A percentile compares a stretch with the other conserved stretches of the same genome.
phyloP scores from a whole-genome alignment of 2,797 vertebrate genomes.

The Helicolenus hilgendorfi region DNA sequence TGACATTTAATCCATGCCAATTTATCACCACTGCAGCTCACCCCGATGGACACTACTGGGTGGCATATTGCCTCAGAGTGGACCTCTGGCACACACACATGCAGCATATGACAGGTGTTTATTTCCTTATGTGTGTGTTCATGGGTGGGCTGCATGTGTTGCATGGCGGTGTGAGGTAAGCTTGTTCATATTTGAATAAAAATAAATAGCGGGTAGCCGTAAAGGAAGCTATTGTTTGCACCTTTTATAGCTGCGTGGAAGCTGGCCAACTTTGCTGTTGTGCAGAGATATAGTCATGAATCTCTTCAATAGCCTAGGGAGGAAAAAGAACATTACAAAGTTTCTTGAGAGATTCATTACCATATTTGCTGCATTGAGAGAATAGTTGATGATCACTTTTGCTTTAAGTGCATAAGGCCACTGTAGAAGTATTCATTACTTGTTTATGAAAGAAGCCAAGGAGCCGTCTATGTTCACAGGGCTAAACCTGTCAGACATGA shows the following conservation, averaged over 20 bases:
- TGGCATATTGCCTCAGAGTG: constrained; percentile 65
- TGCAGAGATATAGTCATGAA: constrained; percentile 67
- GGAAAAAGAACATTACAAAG: constrained; percentile 54
- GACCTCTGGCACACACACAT: constrained; percentile 44
- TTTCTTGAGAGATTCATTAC: constrained; percentile 74
- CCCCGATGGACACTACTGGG: constrained; percentile 55
- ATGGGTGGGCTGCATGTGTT: not conserved
- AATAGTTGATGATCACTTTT: constrained; percentile 66
- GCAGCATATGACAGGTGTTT: constrained; percentile 48
- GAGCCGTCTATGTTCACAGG: constrained; percentile 42
- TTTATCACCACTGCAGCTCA: constrained; percentile 75
- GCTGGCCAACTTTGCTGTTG: constrained; percentile 59
- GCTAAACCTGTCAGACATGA: constrained; percentile 66
- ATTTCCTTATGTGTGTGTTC: constrained; percentile 25
- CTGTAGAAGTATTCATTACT: constrained; percentile 65
- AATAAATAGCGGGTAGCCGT: constrained; percentile 46
- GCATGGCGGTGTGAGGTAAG: constrained; percentile 4
- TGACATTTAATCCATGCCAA: constrained; percentile 88
- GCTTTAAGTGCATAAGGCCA: constrained; percentile 64
- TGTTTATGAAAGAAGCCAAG: constrained; percentile 58
- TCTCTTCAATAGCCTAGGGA: constrained; percentile 67
- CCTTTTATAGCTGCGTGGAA: constrained; percentile 60
- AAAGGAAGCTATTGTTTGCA: constrained; percentile 57
- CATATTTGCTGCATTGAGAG: constrained; percentile 69
- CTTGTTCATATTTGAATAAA: constrained; percentile 50